Base-by-base conservation (phyloP, 2,888 invertebrate species). In the Drosophila basisetae region DNA sequence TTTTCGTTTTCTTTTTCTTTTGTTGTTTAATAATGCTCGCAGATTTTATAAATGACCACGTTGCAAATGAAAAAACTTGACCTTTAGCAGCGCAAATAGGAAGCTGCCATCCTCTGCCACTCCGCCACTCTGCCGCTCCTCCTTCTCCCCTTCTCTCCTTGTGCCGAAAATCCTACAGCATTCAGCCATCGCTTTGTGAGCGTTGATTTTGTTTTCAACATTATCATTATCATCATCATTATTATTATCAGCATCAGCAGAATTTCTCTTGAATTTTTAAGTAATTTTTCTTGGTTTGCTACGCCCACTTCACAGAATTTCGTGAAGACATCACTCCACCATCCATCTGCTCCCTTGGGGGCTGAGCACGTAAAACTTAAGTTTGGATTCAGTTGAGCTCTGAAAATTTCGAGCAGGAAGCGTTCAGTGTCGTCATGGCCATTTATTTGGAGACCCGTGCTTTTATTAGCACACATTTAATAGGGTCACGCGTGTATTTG, bases 41-140 rank as follows among this genome's bases (percentile, higher is more conserved):
- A 85, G 91, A 91, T 90, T 90, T 88, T 88, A 91, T 90, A 88
- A 91, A 88, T 88, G 91, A 90, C 89, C 90, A 77, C 41, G 81
- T 60, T 77, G 78, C 74, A 84, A 84, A 91, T 84, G 90, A 73
- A 82, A 63, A 78, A 85, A 80, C 81, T 85, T 91, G 89, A 87
- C 87, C 87, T 91, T 90, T 91, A 68, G 72, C 89, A 63, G 70
- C 75, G 76, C 69, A 80, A 88, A 84, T 75, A 88, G 76, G 73
- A 77, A 71, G 73, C 50, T 47, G 28, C n/a, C 52, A 33, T 28
- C 11, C 16, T 25, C 18, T 22, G 22, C 30, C 35, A 25, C 30
- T 35, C 47, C 25, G 30, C 13, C n/a, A 10, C 37, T 28, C 16
- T 16, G 22, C 4, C 28, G 13, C 31, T 11, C 25, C 33, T 7